These are phyloP conservation scores for Holotrichia oblita DNA, from an alignment of 1,140 invertebrate genomes.

Conservation along the genomic window DNA sequence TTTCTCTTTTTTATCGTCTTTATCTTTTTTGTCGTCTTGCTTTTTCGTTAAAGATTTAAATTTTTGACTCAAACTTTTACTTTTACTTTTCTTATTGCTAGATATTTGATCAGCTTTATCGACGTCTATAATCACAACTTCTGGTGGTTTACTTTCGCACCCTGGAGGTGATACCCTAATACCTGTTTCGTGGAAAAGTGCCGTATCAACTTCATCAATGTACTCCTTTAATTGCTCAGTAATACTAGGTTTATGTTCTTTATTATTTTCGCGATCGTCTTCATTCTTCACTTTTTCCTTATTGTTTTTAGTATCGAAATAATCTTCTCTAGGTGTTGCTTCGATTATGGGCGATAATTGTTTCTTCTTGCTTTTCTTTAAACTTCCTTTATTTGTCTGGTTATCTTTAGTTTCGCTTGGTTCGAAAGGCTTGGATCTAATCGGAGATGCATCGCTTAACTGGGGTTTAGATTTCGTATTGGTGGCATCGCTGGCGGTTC, in stretches of 20 bases:
- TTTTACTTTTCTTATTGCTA: slow-evolving; percentile 47
- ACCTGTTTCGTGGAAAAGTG: slow-evolving; percentile 54
- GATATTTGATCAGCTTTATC: slow-evolving; percentile 58
- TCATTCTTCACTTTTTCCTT: slow-evolving; percentile 45
- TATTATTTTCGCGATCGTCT: slow-evolving; percentile 41
- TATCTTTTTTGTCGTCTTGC: slow-evolving; percentile 44
- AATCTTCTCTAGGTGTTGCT: slow-evolving; percentile 70
- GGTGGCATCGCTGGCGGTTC: slow-evolving; percentile 78
- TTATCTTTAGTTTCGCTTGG: slow-evolving; percentile 60
- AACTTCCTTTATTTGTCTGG: slow-evolving; percentile 26
- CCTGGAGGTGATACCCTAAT: slow-evolving; percentile 45
- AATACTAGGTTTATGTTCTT: slow-evolving; percentile 45
- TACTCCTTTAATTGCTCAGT: slow-evolving; percentile 55
- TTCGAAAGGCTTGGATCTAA: slow-evolving; percentile 61
- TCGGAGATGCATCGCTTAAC: slow-evolving; percentile 56
- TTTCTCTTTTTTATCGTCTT: slow-evolving; percentile 32
- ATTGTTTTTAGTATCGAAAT: slow-evolving; percentile 65
- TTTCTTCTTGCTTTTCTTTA: slow-evolving; percentile 61
- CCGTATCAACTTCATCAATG: slow-evolving; percentile 55
- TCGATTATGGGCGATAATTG: slow-evolving; percentile 83
- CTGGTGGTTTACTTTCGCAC: slow-evolving; percentile 45
- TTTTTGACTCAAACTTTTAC: slow-evolving; percentile 49
- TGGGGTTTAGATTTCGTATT: slow-evolving; percentile 64
- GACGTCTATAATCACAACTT: slow-evolving; percentile 57
- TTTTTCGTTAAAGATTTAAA: slow-evolving; percentile 51